Evolutionary conservation across 2,888 invertebrate species (phyloP).

Genomic region (Acheta domesticus): DNA sequence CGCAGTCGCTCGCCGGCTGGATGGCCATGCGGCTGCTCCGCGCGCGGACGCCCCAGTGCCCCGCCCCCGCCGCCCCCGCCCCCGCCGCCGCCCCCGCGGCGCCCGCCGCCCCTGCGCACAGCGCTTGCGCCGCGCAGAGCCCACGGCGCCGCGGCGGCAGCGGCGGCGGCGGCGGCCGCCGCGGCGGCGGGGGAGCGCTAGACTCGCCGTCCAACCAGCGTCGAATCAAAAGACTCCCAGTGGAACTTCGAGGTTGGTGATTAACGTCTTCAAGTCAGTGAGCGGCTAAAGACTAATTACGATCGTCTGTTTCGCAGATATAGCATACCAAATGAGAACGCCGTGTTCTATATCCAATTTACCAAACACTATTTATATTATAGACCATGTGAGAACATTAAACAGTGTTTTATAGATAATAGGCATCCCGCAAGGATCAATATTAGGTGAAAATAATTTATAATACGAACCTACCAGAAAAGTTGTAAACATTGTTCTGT

Average conservation of each 20-base stretch:
- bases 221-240: neutral
- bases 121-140: neutral
- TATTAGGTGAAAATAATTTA: too few species aligned
- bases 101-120: neutral
- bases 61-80: neutral
- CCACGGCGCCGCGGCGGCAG: neutral
- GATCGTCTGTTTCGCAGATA: neutral
- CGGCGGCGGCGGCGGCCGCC: conserved; percentile 18
- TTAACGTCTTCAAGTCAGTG: neutral
- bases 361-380: conserved; percentile 2
- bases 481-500: too few species aligned
- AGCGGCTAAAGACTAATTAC: neutral
- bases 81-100: neutral
- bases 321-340: conserved; percentile 2
- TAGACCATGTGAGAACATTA: neutral
- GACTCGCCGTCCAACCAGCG: neutral
- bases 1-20: conserved; percentile 66
- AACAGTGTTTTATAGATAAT: neutral
- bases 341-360: conserved; percentile 5
- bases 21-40: conserved; percentile 66
- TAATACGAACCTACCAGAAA: too few species aligned
- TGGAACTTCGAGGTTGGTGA: neutral
- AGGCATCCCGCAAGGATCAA: too few species aligned
- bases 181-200: neutral
- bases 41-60: conserved; percentile 41